These are phyloP conservation scores for Ophioninae sp. DNA, from an alignment of 2,888 invertebrate species.

Conservation along the genomic window DNA sequence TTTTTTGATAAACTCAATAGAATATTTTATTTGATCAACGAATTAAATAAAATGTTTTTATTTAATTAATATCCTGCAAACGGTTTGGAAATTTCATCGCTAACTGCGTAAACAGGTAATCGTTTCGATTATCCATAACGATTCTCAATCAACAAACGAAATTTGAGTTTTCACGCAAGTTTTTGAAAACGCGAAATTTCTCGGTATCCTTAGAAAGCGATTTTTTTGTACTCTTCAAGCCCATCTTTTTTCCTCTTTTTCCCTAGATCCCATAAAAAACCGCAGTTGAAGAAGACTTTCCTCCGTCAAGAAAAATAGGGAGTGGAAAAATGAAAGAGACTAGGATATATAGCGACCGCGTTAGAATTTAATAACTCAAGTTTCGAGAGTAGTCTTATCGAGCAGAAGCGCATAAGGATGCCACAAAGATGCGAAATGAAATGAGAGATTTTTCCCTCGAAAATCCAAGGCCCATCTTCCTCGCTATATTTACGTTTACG, in stretches of 20 bases:
- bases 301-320: constrained; percentile 12
- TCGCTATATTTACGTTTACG: constrained; percentile 36
- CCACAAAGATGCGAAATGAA: constrained; percentile 38
- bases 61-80: too few relatives aligned
- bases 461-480: constrained; percentile 33
- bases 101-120: too few relatives aligned
- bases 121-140: too few relatives aligned
- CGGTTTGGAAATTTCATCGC: too few relatives aligned
- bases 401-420: constrained; percentile 52
- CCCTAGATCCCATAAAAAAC: neutral
- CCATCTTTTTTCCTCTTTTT: neutral
- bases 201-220: neutral
- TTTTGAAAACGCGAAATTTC: constrained; percentile 20
- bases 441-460: constrained; percentile 49
- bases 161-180: neutral
- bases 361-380: constrained; percentile 70
- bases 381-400: constrained; percentile 55
- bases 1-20: too few relatives aligned
- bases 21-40: too few relatives aligned
- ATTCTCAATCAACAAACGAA: neutral
- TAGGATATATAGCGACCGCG: constrained; percentile 15
- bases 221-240: too few relatives aligned
- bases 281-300: neutral
- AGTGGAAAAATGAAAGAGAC: constrained; percentile 37
- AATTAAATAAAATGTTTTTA: too few relatives aligned